Evolutionary conservation across 1,140 invertebrate genomes (phyloP).

Genomic region (Dufourea novaeangliae): DNA sequence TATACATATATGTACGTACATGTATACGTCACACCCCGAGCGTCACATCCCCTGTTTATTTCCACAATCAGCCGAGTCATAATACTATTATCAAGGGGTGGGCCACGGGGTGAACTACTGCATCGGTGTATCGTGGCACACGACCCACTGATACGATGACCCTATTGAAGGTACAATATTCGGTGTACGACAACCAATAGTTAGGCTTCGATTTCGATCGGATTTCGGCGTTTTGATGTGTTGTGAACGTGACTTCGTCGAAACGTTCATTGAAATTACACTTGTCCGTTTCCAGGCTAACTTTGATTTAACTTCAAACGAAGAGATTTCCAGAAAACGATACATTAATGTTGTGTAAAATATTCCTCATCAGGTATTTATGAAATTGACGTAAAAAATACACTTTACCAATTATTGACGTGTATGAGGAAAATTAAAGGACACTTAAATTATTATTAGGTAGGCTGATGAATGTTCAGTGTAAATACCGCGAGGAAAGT

Average conservation of each 20-base stretch:
- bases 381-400: no score
- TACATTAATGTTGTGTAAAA: neutral
- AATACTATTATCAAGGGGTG: constrained; percentile 79
- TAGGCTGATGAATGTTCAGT: no score
- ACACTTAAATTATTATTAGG: no score
- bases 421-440: no score
- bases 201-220: constrained; percentile 55
- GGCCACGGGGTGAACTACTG: constrained; percentile 62
- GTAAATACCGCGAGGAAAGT: no score
- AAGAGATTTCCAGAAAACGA: neutral
- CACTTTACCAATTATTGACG: no score
- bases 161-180: constrained; percentile 65
- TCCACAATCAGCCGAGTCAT: constrained; percentile 78
- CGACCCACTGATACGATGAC: constrained; percentile 75
- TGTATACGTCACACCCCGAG: constrained; percentile 43
- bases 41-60: constrained; percentile 74
- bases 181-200: constrained; percentile 34
- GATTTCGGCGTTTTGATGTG: constrained; percentile 25
- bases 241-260: neutral
- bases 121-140: constrained; percentile 53
- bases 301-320: neutral
- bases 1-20: constrained; percentile 41
- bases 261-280: neutral
- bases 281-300: neutral
- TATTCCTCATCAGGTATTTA: no score